Evolutionary conservation across 2,888 invertebrate species (phyloP), one percentile per base, ranked within the genome.

Genomic region (Rotaria socialis): DNA sequence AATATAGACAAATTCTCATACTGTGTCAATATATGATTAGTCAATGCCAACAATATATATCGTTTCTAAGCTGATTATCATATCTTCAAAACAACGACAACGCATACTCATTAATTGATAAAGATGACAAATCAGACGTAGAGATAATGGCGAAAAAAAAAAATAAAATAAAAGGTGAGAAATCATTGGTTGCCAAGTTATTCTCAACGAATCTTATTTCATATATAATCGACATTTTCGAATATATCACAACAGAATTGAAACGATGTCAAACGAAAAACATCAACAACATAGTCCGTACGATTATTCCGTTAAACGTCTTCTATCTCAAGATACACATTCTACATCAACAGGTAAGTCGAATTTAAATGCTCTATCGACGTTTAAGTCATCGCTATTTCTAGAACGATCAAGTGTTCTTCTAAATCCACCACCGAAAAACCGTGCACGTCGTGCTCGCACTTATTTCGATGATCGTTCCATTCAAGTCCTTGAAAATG

Each of bases 31-130:
- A 27, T 11, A 67, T 67, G 27, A 67, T 27, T 27, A 56, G 56
- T 56, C 56, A 56, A 56, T 56, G 56, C 16, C 22, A 56, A 55
- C 8, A 5, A 16, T 55, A 55, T 55, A 55, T 55, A 67, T 67
- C 67, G 67, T 67, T 67, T 67, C 67, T 67, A 67, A 67, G 67
- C 67, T 67, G 67, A 67, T 67, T 67, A n/a, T 55, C 52, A 35
- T 67, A 67, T 67, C 35, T 67, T 67, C 35, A 67, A 67, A 67
- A 67, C 35, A 67, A 67, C 27, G 67, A 67, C 41, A 55, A 55
- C 0, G 67, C 8, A 67, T 67, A 27, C 16, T 67, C 19, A 67
- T 67, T 67, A 67, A 67, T 67, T 67, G 67, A 67, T 67, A 67
- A 67, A 67, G 67, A 67, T 67, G 67, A 35, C 41, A 41, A 67